Percentiles rank a stretch among this genome's conserved stretches.
Conservation (phyloP, 30 jellyfish, hydroid and myxozoan genomes). For the Nemopilema nomurai region DNA sequence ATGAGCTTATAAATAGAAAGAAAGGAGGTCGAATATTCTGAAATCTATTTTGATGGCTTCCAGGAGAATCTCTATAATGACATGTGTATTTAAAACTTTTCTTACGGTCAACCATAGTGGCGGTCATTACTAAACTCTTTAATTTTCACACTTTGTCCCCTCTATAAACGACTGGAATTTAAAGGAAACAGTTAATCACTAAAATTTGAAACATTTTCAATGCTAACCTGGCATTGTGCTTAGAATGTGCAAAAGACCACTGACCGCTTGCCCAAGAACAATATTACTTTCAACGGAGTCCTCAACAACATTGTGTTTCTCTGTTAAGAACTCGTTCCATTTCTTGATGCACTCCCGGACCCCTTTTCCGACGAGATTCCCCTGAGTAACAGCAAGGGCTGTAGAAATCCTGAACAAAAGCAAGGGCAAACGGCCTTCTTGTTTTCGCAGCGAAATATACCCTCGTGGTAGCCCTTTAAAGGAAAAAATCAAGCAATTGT, state of each 20-base stretch:
- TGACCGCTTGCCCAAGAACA: conserved; percentile 35
- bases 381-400: conserved; percentile 72
- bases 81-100: too few relatives aligned
- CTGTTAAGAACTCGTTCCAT: conserved; percentile 58
- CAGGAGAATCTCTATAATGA: too few relatives aligned
- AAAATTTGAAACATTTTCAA: neutral
- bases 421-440: conserved; percentile 70
- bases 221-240: conserved; percentile 43
- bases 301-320: neutral
- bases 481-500: neutral
- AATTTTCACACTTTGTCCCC: too few relatives aligned
- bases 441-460: conserved; percentile 50
- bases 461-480: conserved; percentile 75
- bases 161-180: too few relatives aligned
- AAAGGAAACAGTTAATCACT: too few relatives aligned
- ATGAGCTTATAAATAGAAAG: too few relatives aligned
- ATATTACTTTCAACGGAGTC: conserved; percentile 8
- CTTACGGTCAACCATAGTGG: too few relatives aligned
- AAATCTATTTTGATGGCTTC: too few relatives aligned
- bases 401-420: conserved; percentile 63
- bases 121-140: too few relatives aligned
- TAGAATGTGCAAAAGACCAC: conserved; percentile 11
- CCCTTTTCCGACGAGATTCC: conserved; percentile 15
- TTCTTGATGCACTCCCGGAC: conserved; percentile 55
- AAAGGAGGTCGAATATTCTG: too few relatives aligned